Base-by-base conservation (phyloP, 2,888 invertebrate genomes). In the Frankliniella intonsa region DNA sequence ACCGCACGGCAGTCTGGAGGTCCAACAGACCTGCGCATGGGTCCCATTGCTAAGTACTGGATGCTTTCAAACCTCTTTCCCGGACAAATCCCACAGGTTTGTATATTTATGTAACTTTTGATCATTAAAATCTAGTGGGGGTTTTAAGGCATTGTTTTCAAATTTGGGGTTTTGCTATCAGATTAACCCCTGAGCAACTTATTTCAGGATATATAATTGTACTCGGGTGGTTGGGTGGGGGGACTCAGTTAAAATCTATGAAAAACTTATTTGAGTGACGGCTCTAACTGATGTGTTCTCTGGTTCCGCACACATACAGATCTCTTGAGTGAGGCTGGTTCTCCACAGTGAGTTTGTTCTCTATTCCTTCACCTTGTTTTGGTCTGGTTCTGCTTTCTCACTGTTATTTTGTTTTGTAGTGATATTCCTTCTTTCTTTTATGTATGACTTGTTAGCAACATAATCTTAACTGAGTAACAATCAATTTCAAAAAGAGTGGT, bases 31-130 rank as follows among this genome's bases (percentile, higher is more conserved):
- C 69, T 76, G 69, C 69, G 69, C 12, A 25, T 76, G 69, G 69
- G 69, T 25, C 12, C 92, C 87, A 93, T 94, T 86, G 94, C 94
- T 84, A 94, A 94, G 88, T 94, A 94, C 88, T 94, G 94, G 94
- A 94, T 94, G 87, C 91, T 95, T 87, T 94, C 94, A 84, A 94
- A 94, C 90, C 90, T 94, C 85, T 92, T 94, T 87, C 94, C 94
- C 82, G 92, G 93, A 83, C 93, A 93, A 81, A 90, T 94, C 87
- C 93, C 93, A 83, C 94, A 93, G 90, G 93, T 93, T 69, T 17
- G 69, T 49, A 79, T 51, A 82, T 49, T 55, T 80, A 22, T 25
- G 19, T 25, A 79, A 49, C 17, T 25, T 25, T 17, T 81, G n/a
- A 17, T 2, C 50, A 49, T 51, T 80, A 17, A 49, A 17, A 50